phyloP scores from a whole-genome alignment of 2,888 invertebrate species.

The Microctonus aethiopoides region DNA sequence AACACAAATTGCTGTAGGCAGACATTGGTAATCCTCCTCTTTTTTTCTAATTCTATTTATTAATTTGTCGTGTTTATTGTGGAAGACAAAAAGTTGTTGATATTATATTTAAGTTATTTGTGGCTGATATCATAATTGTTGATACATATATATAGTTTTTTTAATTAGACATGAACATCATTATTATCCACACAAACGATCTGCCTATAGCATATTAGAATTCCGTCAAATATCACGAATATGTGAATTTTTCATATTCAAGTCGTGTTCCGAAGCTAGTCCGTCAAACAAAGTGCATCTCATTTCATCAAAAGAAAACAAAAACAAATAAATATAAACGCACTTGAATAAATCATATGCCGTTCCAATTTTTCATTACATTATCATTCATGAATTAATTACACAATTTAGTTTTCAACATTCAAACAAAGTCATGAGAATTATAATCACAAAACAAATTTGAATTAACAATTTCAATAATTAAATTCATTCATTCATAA shows the following conservation, averaged over 20 bases:
- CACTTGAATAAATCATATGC: too few species aligned
- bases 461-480: not conserved
- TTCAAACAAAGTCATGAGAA: not conserved
- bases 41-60: not conserved
- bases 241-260: constrained; percentile 42
- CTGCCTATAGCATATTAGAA: constrained; percentile 49
- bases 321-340: too few species aligned
- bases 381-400: not conserved
- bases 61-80: not conserved
- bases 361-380: constrained; percentile 6
- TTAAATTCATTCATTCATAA: not conserved
- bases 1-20: not conserved
- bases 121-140: constrained; percentile 19
- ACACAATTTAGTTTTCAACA: constrained; percentile 17
- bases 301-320: constrained; percentile 44
- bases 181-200: constrained; percentile 33
- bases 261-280: constrained; percentile 57
- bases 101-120: not conserved
- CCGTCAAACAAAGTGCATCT: constrained; percentile 57
- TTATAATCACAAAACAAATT: not conserved
- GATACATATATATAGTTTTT: too few species aligned
- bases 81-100: not conserved
- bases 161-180: not conserved
- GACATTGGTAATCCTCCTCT: not conserved
- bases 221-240: constrained; percentile 41